These are phyloP conservation scores for Trichomycterus rosablanca DNA, from an alignment of 2,113 vertebrate genomes.

Conservation along the genomic window DNA sequence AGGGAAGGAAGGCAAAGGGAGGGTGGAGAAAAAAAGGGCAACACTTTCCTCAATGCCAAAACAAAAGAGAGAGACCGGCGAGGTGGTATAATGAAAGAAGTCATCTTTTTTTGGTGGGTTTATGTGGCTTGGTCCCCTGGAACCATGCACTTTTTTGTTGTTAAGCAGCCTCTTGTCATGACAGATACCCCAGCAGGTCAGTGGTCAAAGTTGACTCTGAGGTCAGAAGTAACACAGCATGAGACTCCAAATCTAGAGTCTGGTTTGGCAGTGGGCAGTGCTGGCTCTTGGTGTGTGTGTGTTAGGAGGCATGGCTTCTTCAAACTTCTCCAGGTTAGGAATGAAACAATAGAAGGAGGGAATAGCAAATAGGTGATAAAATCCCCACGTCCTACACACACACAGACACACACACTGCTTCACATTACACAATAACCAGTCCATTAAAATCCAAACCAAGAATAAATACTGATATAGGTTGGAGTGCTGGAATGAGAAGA, in stretches of 20 bases:
- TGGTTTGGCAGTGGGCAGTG: constrained; percentile 75
- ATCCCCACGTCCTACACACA: constrained; percentile 2
- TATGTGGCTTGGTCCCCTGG: constrained; percentile 79
- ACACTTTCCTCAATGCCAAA: constrained; percentile 76
- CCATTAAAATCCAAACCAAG: constrained; percentile 68
- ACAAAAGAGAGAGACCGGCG: constrained; percentile 56
- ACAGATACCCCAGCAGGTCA: constrained; percentile 91
- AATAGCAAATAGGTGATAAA: constrained; percentile 60
- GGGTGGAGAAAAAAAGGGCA: constrained; percentile 52
- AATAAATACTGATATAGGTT: constrained; percentile 76
- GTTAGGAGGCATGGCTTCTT: constrained; percentile 64
- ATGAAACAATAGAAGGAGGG: constrained; percentile 57
- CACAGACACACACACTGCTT: constrained; percentile 31
- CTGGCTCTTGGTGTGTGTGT: constrained; percentile 58
- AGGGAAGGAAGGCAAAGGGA: constrained; percentile 41
- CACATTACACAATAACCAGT: constrained; percentile 82
- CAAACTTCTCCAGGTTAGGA: constrained; percentile 60
- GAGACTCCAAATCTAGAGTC: constrained; percentile 83
- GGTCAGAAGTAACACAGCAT: constrained; percentile 98
- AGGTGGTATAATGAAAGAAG: constrained; percentile 72
- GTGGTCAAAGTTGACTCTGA: constrained; percentile 95
- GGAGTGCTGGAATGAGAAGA: constrained; percentile 79
- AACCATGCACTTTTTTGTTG: constrained; percentile 93
- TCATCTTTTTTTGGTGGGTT: constrained; percentile 60
- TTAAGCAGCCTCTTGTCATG: constrained; percentile 97